Evolutionary conservation across 2,888 invertebrate species (phyloP).

Genomic region (Acrobeloides nanus): DNA sequence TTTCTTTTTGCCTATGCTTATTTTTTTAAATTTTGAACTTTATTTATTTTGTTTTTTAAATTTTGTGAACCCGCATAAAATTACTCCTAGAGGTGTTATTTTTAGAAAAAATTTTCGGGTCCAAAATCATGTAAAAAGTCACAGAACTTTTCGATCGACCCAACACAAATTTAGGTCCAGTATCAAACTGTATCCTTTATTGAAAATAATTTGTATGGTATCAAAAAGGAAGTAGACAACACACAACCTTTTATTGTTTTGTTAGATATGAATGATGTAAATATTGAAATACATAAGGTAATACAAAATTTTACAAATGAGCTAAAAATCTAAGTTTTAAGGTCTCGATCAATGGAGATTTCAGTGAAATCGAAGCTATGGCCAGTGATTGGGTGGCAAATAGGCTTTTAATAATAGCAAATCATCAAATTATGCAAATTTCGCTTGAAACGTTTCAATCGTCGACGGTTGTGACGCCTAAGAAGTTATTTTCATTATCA

Average conservation of each 20-base stretch:
- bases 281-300: conserved; percentile 25
- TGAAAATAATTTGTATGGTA: conserved; percentile 46
- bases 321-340: background rate
- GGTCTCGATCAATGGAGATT: conserved; percentile 19
- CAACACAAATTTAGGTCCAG: conserved; percentile 24
- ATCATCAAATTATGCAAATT: conserved; percentile 32
- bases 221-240: conserved; percentile 44
- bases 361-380: conserved; percentile 44
- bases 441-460: conserved; percentile 44
- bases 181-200: conserved; percentile 47
- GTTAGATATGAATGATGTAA: conserved; percentile 38
- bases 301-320: background rate
- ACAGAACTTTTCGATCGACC: background rate
- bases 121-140: background rate
- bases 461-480: conserved; percentile 32
- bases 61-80: no score
- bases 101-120: no score
- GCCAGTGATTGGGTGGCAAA: conserved; percentile 52
- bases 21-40: no score
- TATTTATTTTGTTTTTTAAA: no score
- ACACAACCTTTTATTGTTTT: conserved; percentile 42
- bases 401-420: conserved; percentile 41
- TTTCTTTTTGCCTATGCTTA: conserved; percentile 23
- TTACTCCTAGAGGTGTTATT: no score
- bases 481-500: conserved; percentile 39